phyloP scores from a whole-genome alignment of 64 coral and sea anemone genomes.

The Platygyra sinensis region DNA sequence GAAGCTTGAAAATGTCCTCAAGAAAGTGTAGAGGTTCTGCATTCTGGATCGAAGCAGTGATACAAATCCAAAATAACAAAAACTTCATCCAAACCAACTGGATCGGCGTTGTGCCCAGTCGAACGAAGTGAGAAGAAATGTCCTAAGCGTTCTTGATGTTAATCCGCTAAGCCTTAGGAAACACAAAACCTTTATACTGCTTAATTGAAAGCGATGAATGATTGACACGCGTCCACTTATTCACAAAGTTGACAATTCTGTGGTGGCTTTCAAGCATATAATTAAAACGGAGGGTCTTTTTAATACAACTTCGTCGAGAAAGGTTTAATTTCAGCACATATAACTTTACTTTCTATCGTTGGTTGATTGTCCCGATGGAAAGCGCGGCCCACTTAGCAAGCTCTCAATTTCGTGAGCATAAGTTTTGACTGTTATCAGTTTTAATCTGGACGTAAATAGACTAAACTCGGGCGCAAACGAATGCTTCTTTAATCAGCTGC shows the following conservation, averaged over 20 bases:
- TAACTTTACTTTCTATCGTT: not conserved
- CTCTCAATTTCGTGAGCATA: not conserved
- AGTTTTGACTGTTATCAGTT: not conserved
- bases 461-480: not conserved
- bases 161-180: not conserved
- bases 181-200: not conserved
- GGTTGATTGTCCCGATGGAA: not conserved
- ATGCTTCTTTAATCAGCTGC: constrained; percentile 7
- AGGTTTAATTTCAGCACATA: not conserved
- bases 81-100: not conserved
- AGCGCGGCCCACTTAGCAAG: not conserved
- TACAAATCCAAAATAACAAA: not conserved
- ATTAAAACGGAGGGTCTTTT: constrained; percentile 37
- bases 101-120: not conserved
- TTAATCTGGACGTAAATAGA: not conserved
- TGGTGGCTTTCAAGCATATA: constrained; percentile 20
- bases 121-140: not conserved
- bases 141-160: not conserved
- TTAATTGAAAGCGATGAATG: constrained; percentile 44
- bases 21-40: not conserved
- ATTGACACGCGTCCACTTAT: constrained; percentile 10
- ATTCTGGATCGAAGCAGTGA: not conserved
- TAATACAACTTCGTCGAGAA: not conserved
- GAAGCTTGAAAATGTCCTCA: not conserved
- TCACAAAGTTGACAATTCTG: constrained; percentile 17